These are phyloP conservation scores for Cryptomyrus ogoouensis DNA, from an alignment of 2,113 vertebrate genomes.

Conservation along the genomic window DNA sequence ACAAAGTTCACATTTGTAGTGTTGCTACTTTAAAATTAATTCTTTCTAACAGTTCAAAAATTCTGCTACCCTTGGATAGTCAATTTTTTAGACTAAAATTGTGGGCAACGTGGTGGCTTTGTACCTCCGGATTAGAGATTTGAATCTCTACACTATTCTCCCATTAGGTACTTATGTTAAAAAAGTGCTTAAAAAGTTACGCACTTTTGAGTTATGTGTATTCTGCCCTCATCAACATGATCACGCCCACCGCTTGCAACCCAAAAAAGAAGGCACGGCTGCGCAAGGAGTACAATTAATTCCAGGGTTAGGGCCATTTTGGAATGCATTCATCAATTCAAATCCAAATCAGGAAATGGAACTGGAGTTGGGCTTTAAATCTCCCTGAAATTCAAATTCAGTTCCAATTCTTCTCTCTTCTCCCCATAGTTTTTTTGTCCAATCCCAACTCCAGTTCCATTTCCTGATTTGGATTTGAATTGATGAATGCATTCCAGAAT, in stretches of 20 bases:
- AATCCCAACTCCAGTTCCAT: no score
- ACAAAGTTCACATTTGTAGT: slow-evolving; percentile 34
- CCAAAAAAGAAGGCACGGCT: background rate
- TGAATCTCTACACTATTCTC: background rate
- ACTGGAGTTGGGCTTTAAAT: no score
- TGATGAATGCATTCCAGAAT: no score
- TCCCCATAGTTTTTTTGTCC: no score
- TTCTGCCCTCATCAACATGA: background rate
- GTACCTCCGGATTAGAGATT: background rate
- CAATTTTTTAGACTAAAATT: background rate
- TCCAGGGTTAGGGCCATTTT: no score
- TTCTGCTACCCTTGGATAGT: background rate
- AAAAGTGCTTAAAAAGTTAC: background rate
- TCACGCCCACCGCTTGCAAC: background rate
- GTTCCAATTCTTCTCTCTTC: no score
- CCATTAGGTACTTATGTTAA: background rate
- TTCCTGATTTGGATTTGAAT: no score
- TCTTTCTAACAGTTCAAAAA: background rate
- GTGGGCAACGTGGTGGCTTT: background rate
- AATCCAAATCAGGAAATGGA: no score
- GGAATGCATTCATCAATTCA: no score
- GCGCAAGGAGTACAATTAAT: background rate
- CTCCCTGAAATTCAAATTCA: no score
- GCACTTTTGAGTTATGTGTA: background rate
- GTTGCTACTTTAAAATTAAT: slow-evolving; percentile 11